Evolutionary conservation across 2,797 vertebrate genomes (phyloP).

Genomic region (Oreonectes daqikongensis): DNA sequence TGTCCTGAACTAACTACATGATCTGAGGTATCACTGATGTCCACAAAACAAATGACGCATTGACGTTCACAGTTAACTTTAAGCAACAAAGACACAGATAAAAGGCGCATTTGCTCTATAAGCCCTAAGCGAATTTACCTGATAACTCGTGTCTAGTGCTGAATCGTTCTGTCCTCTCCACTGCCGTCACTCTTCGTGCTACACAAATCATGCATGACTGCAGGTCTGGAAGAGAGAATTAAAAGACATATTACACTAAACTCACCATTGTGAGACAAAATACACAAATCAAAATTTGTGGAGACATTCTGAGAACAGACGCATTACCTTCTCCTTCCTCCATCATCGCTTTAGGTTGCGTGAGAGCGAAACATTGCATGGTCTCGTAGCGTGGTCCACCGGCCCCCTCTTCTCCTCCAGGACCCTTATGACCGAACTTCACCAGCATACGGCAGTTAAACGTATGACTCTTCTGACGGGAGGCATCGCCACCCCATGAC

Average conservation of each 20-base stretch:
- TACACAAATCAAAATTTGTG: neutral
- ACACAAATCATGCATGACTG: conserved; percentile 99
- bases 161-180: conserved; percentile 92
- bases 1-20: neutral
- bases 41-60: neutral
- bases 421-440: conserved; percentile 80
- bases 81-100: neutral
- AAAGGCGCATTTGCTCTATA: neutral
- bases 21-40: neutral
- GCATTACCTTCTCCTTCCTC: conserved; percentile 94
- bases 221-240: conserved; percentile 80
- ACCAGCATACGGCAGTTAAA: conserved; percentile 97
- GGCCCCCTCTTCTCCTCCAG: conserved; percentile 79
- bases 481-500: conserved; percentile 88
- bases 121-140: conserved; percentile 74
- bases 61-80: neutral
- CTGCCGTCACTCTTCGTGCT: conserved; percentile 87
- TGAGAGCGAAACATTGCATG: conserved; percentile 98
- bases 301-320: neutral
- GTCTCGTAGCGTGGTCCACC: conserved; percentile 89
- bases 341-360: conserved; percentile 96
- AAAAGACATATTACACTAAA: neutral
- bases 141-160: conserved; percentile 94
- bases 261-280: neutral
- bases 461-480: conserved; percentile 94